Percentiles rank a stretch among this genome's conserved stretches.
These are phyloP conservation scores for Alouatta palliata DNA, from an alignment of 2,113 vertebrate genomes.

Conservation along the genomic window DNA sequence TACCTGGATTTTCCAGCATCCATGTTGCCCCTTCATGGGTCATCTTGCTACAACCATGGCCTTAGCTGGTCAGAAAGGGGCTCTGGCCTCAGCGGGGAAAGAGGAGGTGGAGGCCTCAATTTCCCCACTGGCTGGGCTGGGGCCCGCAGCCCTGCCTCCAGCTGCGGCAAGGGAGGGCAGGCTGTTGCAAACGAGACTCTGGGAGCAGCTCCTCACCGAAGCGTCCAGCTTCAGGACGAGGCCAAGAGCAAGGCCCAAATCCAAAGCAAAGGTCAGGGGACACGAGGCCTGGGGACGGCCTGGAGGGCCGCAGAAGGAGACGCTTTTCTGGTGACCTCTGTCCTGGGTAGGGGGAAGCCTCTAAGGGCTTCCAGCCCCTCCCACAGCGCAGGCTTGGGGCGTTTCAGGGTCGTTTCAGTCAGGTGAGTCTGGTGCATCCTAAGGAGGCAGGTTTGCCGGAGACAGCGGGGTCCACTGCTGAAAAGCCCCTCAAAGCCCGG, in stretches of 20 bases:
- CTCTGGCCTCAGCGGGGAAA: background rate
- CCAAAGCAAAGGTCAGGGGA: background rate
- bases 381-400: accelerated
- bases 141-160: background rate
- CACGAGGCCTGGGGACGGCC: background rate
- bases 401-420: background rate
- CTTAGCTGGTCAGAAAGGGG: background rate
- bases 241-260: background rate
- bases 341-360: background rate
- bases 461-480: background rate
- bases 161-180: background rate
- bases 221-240: background rate
- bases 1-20: background rate
- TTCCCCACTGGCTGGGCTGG: background rate
- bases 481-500: background rate
- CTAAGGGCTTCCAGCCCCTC: background rate
- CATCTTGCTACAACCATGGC: background rate
- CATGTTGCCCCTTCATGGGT: background rate
- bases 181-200: background rate
- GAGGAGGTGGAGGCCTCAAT: background rate
- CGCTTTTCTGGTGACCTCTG: background rate
- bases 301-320: background rate
- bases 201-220: background rate
- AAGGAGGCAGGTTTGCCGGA: background rate
- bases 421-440: background rate